These are phyloP conservation scores for Pachypsylla venusta DNA, from an alignment of 1,140 invertebrate species.

Conservation along the genomic window DNA sequence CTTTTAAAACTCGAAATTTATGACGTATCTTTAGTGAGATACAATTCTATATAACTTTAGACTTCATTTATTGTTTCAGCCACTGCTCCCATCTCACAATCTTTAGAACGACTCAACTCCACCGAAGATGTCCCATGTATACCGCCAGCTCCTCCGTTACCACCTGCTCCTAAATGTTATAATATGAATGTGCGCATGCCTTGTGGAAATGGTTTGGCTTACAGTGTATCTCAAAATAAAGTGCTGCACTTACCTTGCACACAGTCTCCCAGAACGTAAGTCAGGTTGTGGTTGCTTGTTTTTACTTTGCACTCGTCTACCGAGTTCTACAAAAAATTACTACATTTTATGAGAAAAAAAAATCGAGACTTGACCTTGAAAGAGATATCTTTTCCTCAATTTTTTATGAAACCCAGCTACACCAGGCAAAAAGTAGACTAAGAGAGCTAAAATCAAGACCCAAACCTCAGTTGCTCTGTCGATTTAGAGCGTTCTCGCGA, in stretches of 20 bases:
- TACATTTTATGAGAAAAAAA: conserved; percentile 4
- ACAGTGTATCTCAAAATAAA: conserved; percentile 78
- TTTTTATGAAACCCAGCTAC: conserved; percentile 5
- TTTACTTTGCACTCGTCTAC: background rate
- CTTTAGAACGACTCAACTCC: conserved; percentile 12
- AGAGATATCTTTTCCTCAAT: conserved; percentile 14
- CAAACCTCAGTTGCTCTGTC: background rate
- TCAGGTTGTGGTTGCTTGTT: background rate
- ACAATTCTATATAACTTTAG: no score
- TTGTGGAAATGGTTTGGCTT: conserved; percentile 64
- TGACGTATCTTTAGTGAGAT: no score
- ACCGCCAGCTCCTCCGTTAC: conserved; percentile 19
- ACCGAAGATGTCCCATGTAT: conserved; percentile 13
- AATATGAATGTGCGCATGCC: conserved; percentile 55
- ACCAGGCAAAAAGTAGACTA: background rate
- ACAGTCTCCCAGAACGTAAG: background rate
- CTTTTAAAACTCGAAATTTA: no score
- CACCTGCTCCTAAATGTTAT: conserved; percentile 35
- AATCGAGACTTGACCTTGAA: background rate
- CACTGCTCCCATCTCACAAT: background rate
- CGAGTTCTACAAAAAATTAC: conserved; percentile 10
- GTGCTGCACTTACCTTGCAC: conserved; percentile 50
- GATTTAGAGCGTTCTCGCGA: no score
- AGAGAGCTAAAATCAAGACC: background rate
- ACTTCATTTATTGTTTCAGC: no score